Evolutionary conservation across 1,140 invertebrate species (phyloP).

Genomic region (Cotesia chilonis): DNA sequence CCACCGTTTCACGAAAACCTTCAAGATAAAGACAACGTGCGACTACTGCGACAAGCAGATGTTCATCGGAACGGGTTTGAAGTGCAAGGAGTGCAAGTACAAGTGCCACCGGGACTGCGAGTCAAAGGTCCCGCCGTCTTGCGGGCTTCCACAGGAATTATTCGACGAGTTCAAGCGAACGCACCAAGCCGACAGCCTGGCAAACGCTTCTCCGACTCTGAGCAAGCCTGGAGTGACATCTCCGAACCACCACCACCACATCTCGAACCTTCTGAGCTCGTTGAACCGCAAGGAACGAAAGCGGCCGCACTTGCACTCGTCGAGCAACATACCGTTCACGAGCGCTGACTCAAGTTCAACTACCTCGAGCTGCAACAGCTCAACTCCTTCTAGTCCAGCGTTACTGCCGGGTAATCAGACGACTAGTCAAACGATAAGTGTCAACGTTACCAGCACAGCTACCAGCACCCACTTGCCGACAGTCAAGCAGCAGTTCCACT

Average conservation of each 20-base stretch:
- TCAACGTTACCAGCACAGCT: no score
- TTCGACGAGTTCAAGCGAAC: conserved; percentile 81
- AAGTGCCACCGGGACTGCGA: conserved; percentile 93
- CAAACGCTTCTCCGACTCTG: conserved; percentile 58
- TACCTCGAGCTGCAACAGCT: conserved; percentile 95
- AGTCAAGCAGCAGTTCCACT: conserved; percentile 80
- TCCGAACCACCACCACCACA: conserved; percentile 59
- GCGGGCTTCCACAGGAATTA: conserved; percentile 85
- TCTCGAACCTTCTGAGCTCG: conserved; percentile 54
- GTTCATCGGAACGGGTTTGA: conserved; percentile 83
- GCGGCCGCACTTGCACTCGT: conserved; percentile 68
- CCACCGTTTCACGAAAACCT: conserved; percentile 88
- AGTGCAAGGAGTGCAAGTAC: conserved; percentile 96
- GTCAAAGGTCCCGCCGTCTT: conserved; percentile 89
- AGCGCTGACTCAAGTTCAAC: conserved; percentile 89
- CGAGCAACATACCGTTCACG: conserved; percentile 72
- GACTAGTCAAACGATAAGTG: conserved; percentile 58
- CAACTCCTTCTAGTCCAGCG: conserved; percentile 93
- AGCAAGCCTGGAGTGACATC: conserved; percentile 59
- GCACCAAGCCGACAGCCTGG: conserved; percentile 69
- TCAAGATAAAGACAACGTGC: conserved; percentile 90
- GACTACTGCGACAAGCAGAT: conserved; percentile 92
- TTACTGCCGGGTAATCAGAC: conserved; percentile 66
- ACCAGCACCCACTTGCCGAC: conserved; percentile 58
- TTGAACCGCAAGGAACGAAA: conserved; percentile 63